Base-by-base conservation (phyloP, 2,113 vertebrate genomes). In the Odocoileus virginianus region DNA sequence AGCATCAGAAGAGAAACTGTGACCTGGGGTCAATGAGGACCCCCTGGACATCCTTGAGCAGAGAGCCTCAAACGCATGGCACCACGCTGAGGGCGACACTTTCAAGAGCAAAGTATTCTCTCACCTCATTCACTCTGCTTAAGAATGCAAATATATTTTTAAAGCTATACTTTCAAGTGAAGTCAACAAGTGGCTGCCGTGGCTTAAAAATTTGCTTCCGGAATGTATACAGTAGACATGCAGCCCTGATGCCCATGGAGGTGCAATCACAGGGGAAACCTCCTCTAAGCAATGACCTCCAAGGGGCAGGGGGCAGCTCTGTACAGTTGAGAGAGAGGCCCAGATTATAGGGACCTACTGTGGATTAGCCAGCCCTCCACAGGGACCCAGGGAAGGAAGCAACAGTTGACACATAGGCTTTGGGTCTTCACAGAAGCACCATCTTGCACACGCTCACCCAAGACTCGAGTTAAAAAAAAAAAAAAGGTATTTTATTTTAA, bases 91-190 rank as follows among this genome's bases (percentile, higher is more conserved):
- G 21, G n/a, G 45, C 6, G 1, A 60, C 50, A 76, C 16, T 94
- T 71, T 47, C 15, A 89, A 94, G 58, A 15, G 13, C 11, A 33
- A 85, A 89, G 55, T 88, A 25, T 45, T 50, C 15, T 91, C 87
- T n/a, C 55, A 74, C 36, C 27, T 89, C 33, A 36, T 36, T 92
- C 19, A 60, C 21, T 57, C 19, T 71, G 57, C 12, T 47, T 57
- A 88, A n/a, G 47, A 60, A 85, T 50, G 23, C 30, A 95, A 95
- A 64, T 36, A 81, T 84, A 57, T 30, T 52, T 85, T 94, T 58
- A 40, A 86, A 95, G 27, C 36, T 74, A 78, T 36, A 83, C 55
- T 96, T 92, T 50, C 40, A 76, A 61, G 55, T n/a, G 25, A 95
- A 84, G 50, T 60, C 43, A 94, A 36, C 33, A 91, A 93, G 60